Evolutionary conservation across 2,888 invertebrate genomes (phyloP).

Genomic region (Cataglyphis albicans): DNA sequence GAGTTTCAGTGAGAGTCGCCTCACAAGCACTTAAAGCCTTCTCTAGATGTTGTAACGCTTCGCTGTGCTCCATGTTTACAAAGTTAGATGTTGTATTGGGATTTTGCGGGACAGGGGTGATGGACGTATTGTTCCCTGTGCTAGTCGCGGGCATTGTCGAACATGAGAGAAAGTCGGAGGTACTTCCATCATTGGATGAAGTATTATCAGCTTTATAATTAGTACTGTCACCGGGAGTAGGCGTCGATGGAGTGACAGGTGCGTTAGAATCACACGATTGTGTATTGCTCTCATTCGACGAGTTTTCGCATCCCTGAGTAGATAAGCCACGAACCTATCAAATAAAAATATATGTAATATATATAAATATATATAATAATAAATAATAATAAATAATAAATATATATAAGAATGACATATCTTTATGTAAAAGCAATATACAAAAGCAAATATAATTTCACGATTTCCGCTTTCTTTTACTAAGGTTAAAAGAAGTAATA

Average conservation of each 20-base stretch:
- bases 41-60: constrained; percentile 84
- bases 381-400: too few species aligned
- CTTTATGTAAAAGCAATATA: not conserved
- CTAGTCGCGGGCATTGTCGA: constrained; percentile 69
- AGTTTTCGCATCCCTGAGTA: constrained; percentile 81
- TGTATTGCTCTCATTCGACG: constrained; percentile 71
- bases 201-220: constrained; percentile 77
- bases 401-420: not conserved
- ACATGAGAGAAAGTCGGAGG: constrained; percentile 75
- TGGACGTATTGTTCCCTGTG: constrained; percentile 69
- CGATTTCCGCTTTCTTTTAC: not conserved
- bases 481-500: not conserved
- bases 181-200: constrained; percentile 74
- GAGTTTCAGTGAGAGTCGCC: constrained; percentile 84
- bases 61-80: constrained; percentile 84
- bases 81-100: constrained; percentile 80
- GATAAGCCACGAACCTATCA: constrained; percentile 84
- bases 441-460: not conserved
- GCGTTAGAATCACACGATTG: constrained; percentile 74
- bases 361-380: too few species aligned
- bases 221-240: constrained; percentile 69
- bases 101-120: constrained; percentile 67
- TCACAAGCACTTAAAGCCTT: constrained; percentile 84
- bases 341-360: constrained; percentile 2
- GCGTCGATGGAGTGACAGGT: constrained; percentile 74